A percentile compares a stretch with the other conserved stretches of the same genome.
phyloP scores from a whole-genome alignment of 35 echinoderm and acorn worm genomes.

The Acanthaster planci region DNA sequence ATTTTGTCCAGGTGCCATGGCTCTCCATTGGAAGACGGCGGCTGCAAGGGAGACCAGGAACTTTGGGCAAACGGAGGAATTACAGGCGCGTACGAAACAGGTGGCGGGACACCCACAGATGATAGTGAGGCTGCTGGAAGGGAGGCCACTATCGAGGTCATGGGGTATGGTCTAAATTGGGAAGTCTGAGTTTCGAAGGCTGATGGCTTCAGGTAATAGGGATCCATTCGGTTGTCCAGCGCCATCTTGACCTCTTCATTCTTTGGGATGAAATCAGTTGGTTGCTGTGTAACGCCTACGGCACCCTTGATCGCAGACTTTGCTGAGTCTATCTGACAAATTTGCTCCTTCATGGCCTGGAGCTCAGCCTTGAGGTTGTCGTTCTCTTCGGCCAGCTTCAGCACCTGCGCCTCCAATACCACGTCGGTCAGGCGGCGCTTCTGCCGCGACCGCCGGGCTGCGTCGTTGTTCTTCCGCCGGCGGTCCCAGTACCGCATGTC shows the following conservation, averaged over 20 bases:
- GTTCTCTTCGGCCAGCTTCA: constrained; percentile 80
- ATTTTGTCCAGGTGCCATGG: background rate
- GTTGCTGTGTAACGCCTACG: background rate
- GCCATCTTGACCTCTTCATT: background rate
- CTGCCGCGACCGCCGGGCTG: constrained; percentile 87
- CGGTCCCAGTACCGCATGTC: constrained; percentile 87
- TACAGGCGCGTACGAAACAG: background rate
- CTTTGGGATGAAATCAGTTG: background rate
- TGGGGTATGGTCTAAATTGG: background rate
- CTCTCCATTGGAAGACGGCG: background rate
- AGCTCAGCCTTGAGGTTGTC: constrained; percentile 66
- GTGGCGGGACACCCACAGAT: background rate
- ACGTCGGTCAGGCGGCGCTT: constrained; percentile 84
- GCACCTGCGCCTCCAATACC: constrained; percentile 64
- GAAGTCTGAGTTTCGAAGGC: background rate
- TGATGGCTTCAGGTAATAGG: background rate
- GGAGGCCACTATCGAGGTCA: background rate
- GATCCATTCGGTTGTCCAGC: no score
- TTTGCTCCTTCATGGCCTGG: constrained; percentile 36
- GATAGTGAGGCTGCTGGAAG: no score
- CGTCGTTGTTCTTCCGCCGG: constrained; percentile 88
- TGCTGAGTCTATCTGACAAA: background rate
- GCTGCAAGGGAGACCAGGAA: no score
- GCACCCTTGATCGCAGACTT: background rate
- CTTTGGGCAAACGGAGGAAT: background rate